These are phyloP conservation scores for Maconellicoccus hirsutus DNA, from an alignment of 1,140 invertebrate species.

Conservation along the genomic window DNA sequence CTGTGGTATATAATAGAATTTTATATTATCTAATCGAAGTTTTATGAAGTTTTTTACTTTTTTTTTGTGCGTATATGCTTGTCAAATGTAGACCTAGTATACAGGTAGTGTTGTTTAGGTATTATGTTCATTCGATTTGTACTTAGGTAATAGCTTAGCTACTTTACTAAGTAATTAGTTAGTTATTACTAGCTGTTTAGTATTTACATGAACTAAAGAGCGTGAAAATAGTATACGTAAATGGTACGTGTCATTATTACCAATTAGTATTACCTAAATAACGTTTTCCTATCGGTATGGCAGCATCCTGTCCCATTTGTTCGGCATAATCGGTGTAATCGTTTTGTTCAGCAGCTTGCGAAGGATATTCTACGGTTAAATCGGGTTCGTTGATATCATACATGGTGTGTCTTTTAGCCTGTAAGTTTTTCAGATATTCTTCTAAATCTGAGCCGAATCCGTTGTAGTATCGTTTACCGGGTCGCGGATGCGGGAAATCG, in stretches of 20 bases:
- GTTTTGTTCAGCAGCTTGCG: not conserved
- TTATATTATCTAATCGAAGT: too few relatives aligned
- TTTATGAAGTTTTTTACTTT: too few relatives aligned
- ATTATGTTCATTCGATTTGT: too few relatives aligned
- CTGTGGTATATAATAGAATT: too few relatives aligned
- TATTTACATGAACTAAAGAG: too few relatives aligned
- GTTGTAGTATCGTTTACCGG: constrained; percentile 25
- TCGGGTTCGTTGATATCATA: constrained; percentile 15
- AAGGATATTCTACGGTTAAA: constrained; percentile 3
- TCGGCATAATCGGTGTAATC: constrained; percentile 12
- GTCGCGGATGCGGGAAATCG: constrained; percentile 23
- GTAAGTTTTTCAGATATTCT: constrained; percentile 13
- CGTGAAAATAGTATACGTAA: not conserved
- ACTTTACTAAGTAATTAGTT: too few relatives aligned
- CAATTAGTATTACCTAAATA: constrained; percentile 8
- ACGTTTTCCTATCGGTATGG: constrained; percentile 10
- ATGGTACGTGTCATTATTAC: too few relatives aligned
- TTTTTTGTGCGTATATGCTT: too few relatives aligned
- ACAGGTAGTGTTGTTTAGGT: too few relatives aligned
- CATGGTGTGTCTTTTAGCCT: constrained; percentile 12
- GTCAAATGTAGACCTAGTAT: too few relatives aligned
- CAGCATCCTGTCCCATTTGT: constrained; percentile 3
- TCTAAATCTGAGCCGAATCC: constrained; percentile 25
- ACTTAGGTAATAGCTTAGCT: too few relatives aligned
- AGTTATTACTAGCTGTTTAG: too few relatives aligned